Conservation (phyloP, 2,113 vertebrate genomes). For the Lynx canadensis region DNA sequence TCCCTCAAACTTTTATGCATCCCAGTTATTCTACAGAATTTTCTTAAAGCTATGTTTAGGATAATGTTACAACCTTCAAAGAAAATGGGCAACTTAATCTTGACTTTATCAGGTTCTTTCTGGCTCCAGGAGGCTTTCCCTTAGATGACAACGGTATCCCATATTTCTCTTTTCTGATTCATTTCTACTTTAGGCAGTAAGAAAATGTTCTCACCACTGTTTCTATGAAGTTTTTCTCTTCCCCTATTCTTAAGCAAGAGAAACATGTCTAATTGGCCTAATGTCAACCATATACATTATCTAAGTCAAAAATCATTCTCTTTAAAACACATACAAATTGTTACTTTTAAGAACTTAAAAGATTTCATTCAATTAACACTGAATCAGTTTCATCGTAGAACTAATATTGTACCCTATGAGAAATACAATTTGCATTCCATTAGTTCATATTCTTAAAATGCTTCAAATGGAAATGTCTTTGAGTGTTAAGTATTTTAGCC, state of each 20-base stretch:
- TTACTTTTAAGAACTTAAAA: constrained; percentile 49
- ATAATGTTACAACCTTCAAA: neutral
- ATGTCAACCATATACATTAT: neutral
- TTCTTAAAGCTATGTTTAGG: neutral
- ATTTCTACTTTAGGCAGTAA: neutral
- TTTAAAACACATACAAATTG: neutral
- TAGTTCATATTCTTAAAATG: constrained; percentile 42
- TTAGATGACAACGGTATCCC: neutral
- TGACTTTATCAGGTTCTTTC: neutral
- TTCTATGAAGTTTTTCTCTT: neutral
- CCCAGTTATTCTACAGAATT: neutral
- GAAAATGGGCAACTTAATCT: neutral
- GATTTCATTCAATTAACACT: constrained; percentile 32
- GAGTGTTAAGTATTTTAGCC: constrained; percentile 46
- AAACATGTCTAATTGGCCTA: neutral
- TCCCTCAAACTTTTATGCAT: neutral
- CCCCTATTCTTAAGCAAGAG: neutral
- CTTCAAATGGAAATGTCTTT: constrained; percentile 25
- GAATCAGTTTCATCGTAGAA: constrained; percentile 14
- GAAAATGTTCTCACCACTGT: neutral
- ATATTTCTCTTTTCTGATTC: constrained; percentile 22
- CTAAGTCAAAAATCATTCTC: neutral
- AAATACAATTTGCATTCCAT: constrained; percentile 61
- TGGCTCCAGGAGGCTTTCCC: neutral
- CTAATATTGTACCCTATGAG: neutral